Conservation (phyloP, 2,888 invertebrate genomes). For the Sarcophaga variegata region DNA sequence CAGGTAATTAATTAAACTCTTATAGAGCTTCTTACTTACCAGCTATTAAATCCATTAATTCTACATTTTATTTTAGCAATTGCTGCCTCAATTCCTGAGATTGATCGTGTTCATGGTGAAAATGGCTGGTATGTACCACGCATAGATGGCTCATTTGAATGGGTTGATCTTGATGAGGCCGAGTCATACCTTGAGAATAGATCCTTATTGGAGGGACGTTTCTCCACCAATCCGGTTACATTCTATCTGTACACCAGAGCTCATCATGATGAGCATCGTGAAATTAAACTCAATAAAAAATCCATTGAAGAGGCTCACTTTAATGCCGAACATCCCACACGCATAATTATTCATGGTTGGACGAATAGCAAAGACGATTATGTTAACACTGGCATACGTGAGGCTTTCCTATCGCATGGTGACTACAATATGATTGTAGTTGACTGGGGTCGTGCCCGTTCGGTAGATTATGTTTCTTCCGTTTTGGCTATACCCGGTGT, state of each 20-base stretch:
- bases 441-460: conserved; percentile 84
- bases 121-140: conserved; percentile 72
- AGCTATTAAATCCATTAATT: not conserved
- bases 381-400: conserved; percentile 74
- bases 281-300: conserved; percentile 69
- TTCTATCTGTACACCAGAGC: conserved; percentile 75
- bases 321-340: conserved; percentile 71
- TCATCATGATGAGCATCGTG: conserved; percentile 72
- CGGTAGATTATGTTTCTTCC: conserved; percentile 83
- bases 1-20: conserved; percentile 34
- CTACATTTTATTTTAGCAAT: conserved; percentile 12
- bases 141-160: conserved; percentile 64
- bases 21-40: not conserved
- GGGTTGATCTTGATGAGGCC: conserved; percentile 65
- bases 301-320: conserved; percentile 71
- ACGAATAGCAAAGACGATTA: conserved; percentile 83
- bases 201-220: conserved; percentile 63
- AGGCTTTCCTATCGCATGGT: conserved; percentile 83
- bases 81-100: conserved; percentile 51
- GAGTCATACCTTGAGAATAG: conserved; percentile 1
- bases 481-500: conserved; percentile 78
- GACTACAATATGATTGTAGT: conserved; percentile 85
- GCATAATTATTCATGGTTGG: conserved; percentile 84
- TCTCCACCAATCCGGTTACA: conserved; percentile 48
- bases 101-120: conserved; percentile 66